Base-by-base conservation (phyloP, 2,797 vertebrate genomes). In the Myiotriccus ornatus region DNA sequence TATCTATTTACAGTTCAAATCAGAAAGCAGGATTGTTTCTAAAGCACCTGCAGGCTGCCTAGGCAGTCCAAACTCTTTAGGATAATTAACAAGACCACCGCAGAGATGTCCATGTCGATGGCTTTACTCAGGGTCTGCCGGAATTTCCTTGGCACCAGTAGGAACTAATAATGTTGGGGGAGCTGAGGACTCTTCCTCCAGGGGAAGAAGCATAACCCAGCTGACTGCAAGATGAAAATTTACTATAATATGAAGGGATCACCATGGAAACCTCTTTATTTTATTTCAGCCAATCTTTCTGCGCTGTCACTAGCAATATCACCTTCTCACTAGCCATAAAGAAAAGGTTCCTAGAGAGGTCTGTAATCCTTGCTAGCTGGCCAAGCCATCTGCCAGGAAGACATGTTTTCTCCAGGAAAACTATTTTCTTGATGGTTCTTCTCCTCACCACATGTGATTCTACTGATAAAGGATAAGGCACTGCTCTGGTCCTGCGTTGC, bases 211-310 rank as follows among this genome's bases (percentile, higher is more conserved):
- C 28, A 63, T 47, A 95, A 84, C 83, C 88, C 70, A 84, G 85
- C 83, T 91, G 93, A 94, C 94, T 96, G 85, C 85, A 73, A 88
- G 91, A 95, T 37, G 86, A 88, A 65, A 95, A 96, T 93, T 95
- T 84, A 88, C 85, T 91, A 94, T 67, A 52, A 79, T 95, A 91
- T 82, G 94, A 96, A 95, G 90, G 93, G 70, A 96, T 96, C 96
- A 94, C 96, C 96, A 96, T 96, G 96, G 96, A 96, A 96, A 96
- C 96, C 93, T 96, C 91, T 95, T 94, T 88, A 94, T 94, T 95
- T 96, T 94, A 94, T 94, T 95, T 95, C 93, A 95, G 83, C 94
- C 95, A 91, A 93, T 96, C 95, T 91, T 90, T 76, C 91, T 76
- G 73, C 0, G 50, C 91, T 96, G 95, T 96, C 95, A 95, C 91